Evolutionary conservation across 2,888 invertebrate species (phyloP).

Genomic region (Diplazon laetatorius): DNA sequence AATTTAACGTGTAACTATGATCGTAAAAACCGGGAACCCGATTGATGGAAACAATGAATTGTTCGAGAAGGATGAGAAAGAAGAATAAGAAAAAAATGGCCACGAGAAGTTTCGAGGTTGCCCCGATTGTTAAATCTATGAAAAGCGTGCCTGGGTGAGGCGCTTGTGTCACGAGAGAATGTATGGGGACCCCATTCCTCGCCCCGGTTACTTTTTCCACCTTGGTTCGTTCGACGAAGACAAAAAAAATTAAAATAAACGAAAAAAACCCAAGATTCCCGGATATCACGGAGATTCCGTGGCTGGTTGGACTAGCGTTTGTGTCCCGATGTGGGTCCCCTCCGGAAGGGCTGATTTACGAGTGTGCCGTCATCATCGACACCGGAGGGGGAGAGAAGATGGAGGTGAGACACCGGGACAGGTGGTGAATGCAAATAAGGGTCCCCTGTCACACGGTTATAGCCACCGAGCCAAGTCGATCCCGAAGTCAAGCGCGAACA

Average conservation of each 20-base stretch:
- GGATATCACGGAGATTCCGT: conserved; percentile 33
- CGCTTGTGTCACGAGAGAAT: neutral
- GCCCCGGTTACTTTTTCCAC: conserved; percentile 5
- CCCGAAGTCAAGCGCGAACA: conserved; percentile 37
- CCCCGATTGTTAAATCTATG: neutral
- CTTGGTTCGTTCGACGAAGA: neutral
- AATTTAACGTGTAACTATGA: too few relatives aligned
- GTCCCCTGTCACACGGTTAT: conserved; percentile 32
- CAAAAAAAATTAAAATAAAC: too few relatives aligned
- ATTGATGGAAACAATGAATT: neutral
- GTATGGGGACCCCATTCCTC: neutral
- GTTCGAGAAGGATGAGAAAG: neutral
- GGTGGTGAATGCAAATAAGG: conserved; percentile 74
- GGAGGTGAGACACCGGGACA: conserved; percentile 67
- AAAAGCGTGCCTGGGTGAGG: neutral
- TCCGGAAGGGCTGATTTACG: conserved; percentile 67
- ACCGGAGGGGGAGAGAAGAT: conserved; percentile 58
- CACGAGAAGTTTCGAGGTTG: neutral
- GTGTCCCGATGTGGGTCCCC: conserved; percentile 18
- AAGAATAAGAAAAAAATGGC: too few relatives aligned
- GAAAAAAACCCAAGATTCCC: conserved; percentile 40
- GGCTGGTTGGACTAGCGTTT: conserved; percentile 17
- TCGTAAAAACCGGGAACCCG: neutral
- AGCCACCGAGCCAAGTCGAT: conserved; percentile 22
- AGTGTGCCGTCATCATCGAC: conserved; percentile 59